Conservation (phyloP, 2,888 invertebrate species). For the Argyra leucocephala region DNA sequence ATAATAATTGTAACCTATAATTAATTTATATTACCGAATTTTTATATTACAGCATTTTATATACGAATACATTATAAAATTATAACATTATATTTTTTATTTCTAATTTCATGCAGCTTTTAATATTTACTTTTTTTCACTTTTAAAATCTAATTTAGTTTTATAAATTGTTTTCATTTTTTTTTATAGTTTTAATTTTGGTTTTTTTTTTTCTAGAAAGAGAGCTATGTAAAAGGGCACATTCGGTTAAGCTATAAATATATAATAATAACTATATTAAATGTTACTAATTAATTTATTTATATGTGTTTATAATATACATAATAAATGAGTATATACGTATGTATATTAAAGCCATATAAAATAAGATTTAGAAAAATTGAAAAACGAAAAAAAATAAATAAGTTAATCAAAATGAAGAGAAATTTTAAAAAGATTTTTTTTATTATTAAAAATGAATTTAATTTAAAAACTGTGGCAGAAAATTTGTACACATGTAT, state of each 20-base stretch:
- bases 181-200: slow-evolving; percentile 1
- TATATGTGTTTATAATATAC: slow-evolving; percentile 14
- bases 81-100: not conserved
- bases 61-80: not conserved
- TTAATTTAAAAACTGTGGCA: not conserved
- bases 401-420: too few relatives aligned
- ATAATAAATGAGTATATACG: slow-evolving; percentile 10
- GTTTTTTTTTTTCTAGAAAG: slow-evolving; percentile 34
- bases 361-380: slow-evolving; percentile 10
- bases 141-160: not conserved
- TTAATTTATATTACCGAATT: too few relatives aligned
- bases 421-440: too few relatives aligned
- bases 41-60: too few relatives aligned
- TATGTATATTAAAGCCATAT: slow-evolving; percentile 16
- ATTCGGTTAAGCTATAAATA: slow-evolving; percentile 45
- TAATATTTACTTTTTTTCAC: not conserved
- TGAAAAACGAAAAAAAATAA: too few relatives aligned
- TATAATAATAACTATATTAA: slow-evolving; percentile 8
- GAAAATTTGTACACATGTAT: too few relatives aligned
- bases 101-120: not conserved
- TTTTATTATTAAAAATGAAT: too few relatives aligned
- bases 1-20: too few relatives aligned
- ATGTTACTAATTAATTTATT: slow-evolving; percentile 2
- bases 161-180: slow-evolving; percentile 7
- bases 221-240: slow-evolving; percentile 45